A percentile compares a stretch with the other conserved stretches of the same genome.
Conservation (phyloP, 1,140 invertebrate genomes). For the Neotoxoptera formosana region DNA sequence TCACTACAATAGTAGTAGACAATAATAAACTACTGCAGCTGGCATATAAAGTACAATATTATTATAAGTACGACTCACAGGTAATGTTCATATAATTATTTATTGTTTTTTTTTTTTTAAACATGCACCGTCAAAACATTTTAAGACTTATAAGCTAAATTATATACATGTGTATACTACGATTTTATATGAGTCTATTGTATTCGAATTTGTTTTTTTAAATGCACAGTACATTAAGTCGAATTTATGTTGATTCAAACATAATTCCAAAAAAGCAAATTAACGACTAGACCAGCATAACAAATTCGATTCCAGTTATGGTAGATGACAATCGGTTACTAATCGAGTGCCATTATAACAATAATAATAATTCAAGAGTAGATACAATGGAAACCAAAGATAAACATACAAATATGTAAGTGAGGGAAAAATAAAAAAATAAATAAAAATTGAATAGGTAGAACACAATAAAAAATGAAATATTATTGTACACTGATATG, state of each 20-base stretch:
- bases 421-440: neutral
- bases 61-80: neutral
- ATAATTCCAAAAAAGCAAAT: slow-evolving; percentile 12
- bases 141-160: neutral
- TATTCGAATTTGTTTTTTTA: neutral
- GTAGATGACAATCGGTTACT: slow-evolving; percentile 34
- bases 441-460: slow-evolving; percentile 1
- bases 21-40: neutral
- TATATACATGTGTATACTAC: neutral
- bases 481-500: neutral
- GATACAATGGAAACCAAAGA: neutral
- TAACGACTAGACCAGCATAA: slow-evolving; percentile 15
- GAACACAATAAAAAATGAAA: neutral
- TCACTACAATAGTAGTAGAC: neutral
- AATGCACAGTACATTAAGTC: neutral
- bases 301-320: neutral
- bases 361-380: slow-evolving; percentile 22
- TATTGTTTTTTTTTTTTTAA: slow-evolving; percentile 1
- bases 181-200: slow-evolving; percentile 21
- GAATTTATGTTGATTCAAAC: slow-evolving; percentile 6
- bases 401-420: neutral
- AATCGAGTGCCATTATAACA: neutral
- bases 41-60: slow-evolving; percentile 8
- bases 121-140: neutral
- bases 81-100: slow-evolving; percentile 1